Evolutionary conservation across 2,888 invertebrate genomes (phyloP).

Genomic region (Mesochorus sp.): DNA sequence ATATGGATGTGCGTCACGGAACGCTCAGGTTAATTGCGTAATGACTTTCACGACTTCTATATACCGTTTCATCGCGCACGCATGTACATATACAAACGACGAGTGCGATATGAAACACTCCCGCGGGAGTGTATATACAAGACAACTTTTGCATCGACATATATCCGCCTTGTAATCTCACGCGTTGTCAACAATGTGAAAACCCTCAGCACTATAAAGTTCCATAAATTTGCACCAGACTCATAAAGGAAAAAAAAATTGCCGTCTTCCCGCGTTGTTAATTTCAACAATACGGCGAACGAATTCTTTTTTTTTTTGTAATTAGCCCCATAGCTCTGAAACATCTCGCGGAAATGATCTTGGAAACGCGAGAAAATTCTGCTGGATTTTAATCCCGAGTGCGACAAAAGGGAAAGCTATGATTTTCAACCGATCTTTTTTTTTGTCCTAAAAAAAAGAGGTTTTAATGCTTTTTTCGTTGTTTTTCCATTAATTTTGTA

Average conservation of each 20-base stretch:
- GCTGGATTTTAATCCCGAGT: not conserved
- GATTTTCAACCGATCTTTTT: not conserved
- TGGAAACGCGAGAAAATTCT: not conserved
- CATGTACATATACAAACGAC: not conserved
- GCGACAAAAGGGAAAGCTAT: not conserved
- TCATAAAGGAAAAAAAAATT: constrained; percentile 1
- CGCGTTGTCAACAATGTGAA: constrained; percentile 19
- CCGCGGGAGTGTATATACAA: not conserved
- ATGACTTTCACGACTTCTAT: constrained; percentile 54
- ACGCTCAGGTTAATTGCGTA: constrained; percentile 57
- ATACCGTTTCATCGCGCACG: constrained; percentile 30
- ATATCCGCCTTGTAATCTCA: not conserved
- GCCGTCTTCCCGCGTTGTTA: not conserved
- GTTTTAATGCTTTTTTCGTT: too few species aligned
- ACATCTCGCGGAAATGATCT: not conserved
- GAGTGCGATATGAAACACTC: too few species aligned
- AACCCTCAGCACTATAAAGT: not conserved
- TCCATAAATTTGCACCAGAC: not conserved
- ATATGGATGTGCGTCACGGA: constrained; percentile 23
- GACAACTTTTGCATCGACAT: constrained; percentile 5
- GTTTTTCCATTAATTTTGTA: too few species aligned
- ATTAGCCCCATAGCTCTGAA: not conserved
- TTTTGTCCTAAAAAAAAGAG: not conserved
- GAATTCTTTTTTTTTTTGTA: not conserved
- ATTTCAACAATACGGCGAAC: constrained; percentile 10